Evolutionary conservation across 35 echinoderm and acorn worm genomes (phyloP).

Genomic region (Heliocidaris erythrogramma): DNA sequence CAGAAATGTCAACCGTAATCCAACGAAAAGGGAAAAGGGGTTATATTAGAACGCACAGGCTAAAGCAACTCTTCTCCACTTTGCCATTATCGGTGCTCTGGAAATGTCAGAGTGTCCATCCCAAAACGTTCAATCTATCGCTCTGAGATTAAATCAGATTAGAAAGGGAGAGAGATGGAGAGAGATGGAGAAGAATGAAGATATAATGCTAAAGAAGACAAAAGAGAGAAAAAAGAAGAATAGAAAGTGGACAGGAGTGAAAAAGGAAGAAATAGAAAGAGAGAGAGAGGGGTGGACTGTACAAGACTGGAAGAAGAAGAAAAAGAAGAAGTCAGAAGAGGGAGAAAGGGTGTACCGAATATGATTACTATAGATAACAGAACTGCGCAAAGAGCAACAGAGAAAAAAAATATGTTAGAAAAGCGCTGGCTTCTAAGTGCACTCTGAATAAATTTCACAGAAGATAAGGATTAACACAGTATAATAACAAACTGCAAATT

Average conservation of each 20-base stretch:
- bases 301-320: neutral
- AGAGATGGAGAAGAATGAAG: neutral
- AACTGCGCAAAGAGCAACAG: too few species aligned
- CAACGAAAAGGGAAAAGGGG: neutral
- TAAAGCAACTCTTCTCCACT: neutral
- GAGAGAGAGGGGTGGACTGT: too few species aligned
- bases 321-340: neutral
- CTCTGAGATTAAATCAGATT: neutral
- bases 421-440: too few species aligned
- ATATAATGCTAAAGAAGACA: neutral
- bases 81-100: neutral
- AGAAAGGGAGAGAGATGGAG: neutral
- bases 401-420: too few species aligned
- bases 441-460: too few species aligned
- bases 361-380: too few species aligned
- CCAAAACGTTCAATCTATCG: neutral
- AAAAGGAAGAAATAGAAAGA: too few species aligned
- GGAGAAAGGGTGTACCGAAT: too few species aligned
- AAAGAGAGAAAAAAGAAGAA: neutral
- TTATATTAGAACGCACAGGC: neutral
- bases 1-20: slow-evolving; percentile 1
- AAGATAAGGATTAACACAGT: too few species aligned
- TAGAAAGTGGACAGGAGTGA: neutral
- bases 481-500: neutral
- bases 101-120: neutral